phyloP scores from a whole-genome alignment of 2,888 invertebrate genomes.

The Caenorhabditis uteleia region DNA sequence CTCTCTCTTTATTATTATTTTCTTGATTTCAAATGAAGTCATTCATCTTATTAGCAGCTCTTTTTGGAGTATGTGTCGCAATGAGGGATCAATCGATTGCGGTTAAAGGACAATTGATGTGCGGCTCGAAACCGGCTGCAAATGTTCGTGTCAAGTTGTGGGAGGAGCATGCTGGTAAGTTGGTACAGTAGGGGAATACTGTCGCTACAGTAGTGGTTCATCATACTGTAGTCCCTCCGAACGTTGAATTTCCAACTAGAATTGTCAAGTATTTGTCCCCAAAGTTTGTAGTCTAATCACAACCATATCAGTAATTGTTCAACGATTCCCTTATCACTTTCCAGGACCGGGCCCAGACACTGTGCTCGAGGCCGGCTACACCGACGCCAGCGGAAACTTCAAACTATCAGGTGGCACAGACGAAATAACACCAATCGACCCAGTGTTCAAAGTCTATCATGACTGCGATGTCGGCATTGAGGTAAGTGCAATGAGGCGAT shows the following conservation, averaged over 20 bases:
- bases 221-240: no score
- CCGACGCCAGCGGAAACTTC: conserved; percentile 47
- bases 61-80: no score
- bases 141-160: conserved; percentile 50
- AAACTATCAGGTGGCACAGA: conserved; percentile 37
- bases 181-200: background rate
- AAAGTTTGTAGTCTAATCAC: no score
- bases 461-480: conserved; percentile 50
- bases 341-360: conserved; percentile 49
- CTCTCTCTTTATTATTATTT: background rate
- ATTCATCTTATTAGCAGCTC: no score
- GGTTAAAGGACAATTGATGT: conserved; percentile 46
- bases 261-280: no score
- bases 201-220: no score
- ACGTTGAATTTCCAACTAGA: no score
- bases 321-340: background rate
- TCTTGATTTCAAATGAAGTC: conserved; percentile 10
- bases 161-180: conserved; percentile 43
- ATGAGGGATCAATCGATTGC: conserved; percentile 48
- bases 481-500: conserved; percentile 12
- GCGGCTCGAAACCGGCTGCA: conserved; percentile 45
- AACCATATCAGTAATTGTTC: no score
- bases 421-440: conserved; percentile 55
- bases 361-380: conserved; percentile 47
- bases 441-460: conserved; percentile 51